These are phyloP conservation scores for Clunio marinus DNA, from an alignment of 2,888 invertebrate species.

Conservation along the genomic window DNA sequence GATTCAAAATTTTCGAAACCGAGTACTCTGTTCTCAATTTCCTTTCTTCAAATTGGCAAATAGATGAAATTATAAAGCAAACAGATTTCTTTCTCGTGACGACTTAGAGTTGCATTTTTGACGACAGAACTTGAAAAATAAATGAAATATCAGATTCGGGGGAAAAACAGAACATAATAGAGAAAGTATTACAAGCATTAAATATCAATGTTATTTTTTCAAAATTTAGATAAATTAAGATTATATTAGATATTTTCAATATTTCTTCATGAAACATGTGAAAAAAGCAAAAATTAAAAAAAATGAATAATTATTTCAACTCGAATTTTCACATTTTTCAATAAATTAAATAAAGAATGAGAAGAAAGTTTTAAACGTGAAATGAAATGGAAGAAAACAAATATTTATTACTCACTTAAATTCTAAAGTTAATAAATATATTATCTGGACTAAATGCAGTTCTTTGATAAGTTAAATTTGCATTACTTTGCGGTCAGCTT, in stretches of 20 bases:
- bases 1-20: not conserved
- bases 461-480: conserved; percentile 9
- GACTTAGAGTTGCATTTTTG: conserved; percentile 12
- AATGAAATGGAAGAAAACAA: no score
- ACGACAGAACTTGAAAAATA: no score
- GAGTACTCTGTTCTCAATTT: not conserved
- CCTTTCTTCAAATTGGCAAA: conserved; percentile 2
- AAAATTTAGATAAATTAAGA: conserved; percentile 39
- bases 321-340: conserved; percentile 20
- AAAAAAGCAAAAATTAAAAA: conserved; percentile 5
- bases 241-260: conserved; percentile 39
- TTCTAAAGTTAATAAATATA: conserved; percentile 13
- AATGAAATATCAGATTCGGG: conserved; percentile 7
- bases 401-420: conserved; percentile 24
- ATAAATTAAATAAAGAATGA: not conserved
- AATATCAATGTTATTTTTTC: conserved; percentile 38
- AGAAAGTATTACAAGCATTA: conserved; percentile 37
- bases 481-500: conserved; percentile 14
- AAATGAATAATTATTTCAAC: conserved; percentile 14
- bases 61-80: no score
- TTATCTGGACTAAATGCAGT: conserved; percentile 9
- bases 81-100: not conserved
- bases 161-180: not conserved
- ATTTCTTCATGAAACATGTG: conserved; percentile 5
- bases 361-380: no score